Conservation (phyloP, 2,888 invertebrate genomes). For the Drosophila mimica region DNA sequence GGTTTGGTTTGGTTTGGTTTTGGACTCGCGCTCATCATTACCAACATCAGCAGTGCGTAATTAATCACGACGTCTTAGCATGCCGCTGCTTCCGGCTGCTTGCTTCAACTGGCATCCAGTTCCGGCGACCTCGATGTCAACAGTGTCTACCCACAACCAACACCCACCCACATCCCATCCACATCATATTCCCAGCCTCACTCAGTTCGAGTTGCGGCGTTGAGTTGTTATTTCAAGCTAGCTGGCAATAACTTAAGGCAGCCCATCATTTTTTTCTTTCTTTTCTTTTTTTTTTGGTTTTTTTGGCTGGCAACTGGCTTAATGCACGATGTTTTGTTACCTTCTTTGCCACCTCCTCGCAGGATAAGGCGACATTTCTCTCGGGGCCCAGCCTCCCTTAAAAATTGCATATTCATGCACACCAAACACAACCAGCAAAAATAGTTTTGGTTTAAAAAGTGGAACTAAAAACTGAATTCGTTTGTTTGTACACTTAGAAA, state of each 20-base stretch:
- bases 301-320: conserved; percentile 7
- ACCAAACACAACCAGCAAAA: conserved; percentile 10
- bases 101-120: conserved; percentile 44
- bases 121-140: conserved; percentile 64
- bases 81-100: conserved; percentile 51
- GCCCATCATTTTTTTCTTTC: conserved; percentile 9
- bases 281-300: not conserved
- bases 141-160: conserved; percentile 12
- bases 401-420: conserved; percentile 75
- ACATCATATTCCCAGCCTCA: not conserved
- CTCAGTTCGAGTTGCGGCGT: conserved; percentile 25
- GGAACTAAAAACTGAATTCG: conserved; percentile 45
- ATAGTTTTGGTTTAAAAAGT: conserved; percentile 36
- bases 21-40: conserved; percentile 61
- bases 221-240: conserved; percentile 50
- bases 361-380: conserved; percentile 31
- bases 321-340: conserved; percentile 28
- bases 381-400: conserved; percentile 29
- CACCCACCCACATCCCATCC: not conserved
- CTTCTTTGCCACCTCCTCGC: conserved; percentile 21
- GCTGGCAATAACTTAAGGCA: conserved; percentile 50
- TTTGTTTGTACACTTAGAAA: conserved; percentile 14
- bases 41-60: conserved; percentile 65
- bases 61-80: conserved; percentile 76
- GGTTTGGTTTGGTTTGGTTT: conserved; percentile 4